Percentiles rank a stretch among this genome's conserved stretches.
Conservation (phyloP, 2,888 invertebrate genomes). For the Minunthozetes semirufus region DNA sequence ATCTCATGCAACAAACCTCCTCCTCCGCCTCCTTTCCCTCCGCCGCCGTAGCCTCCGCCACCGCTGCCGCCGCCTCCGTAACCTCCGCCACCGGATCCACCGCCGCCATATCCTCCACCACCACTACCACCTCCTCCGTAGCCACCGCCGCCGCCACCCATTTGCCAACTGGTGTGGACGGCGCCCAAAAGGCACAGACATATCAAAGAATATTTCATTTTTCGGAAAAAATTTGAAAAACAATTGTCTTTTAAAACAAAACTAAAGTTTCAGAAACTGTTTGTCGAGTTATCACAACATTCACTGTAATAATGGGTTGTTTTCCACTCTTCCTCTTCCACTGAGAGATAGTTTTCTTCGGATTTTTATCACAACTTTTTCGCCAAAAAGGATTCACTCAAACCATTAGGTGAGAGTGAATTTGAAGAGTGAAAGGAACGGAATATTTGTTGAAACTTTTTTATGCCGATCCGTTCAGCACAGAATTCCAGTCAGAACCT, state of each 20-base stretch:
- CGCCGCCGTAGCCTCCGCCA: not conserved
- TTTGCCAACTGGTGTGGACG: conserved; percentile 18
- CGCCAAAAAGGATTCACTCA: too few species aligned
- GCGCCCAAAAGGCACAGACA: conserved; percentile 33
- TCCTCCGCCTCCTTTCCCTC: conserved; percentile 1
- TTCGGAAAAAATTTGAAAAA: not conserved
- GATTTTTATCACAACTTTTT: not conserved
- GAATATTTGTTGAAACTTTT: too few species aligned
- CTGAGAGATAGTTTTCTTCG: not conserved
- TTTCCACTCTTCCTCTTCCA: not conserved
- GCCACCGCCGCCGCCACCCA: conserved; percentile 26
- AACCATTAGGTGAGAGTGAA: too few species aligned
- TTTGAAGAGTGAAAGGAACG: too few species aligned
- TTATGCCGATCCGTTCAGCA: not conserved
- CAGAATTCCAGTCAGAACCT: not conserved
- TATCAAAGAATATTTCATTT: conserved; percentile 3
- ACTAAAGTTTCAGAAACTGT: not conserved
- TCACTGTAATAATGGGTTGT: not conserved
- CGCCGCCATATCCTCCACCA: conserved; percentile 19
- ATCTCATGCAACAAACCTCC: not conserved
- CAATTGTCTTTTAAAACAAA: not conserved
- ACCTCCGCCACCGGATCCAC: conserved; percentile 21
- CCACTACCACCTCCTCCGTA: conserved; percentile 21
- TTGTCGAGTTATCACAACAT: not conserved
- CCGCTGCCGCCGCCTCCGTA: not conserved